A percentile compares a stretch with the other conserved stretches of the same genome.
These are phyloP conservation scores for Cossypha caffra DNA, from an alignment of 2,797 vertebrate species.

Conservation along the genomic window DNA sequence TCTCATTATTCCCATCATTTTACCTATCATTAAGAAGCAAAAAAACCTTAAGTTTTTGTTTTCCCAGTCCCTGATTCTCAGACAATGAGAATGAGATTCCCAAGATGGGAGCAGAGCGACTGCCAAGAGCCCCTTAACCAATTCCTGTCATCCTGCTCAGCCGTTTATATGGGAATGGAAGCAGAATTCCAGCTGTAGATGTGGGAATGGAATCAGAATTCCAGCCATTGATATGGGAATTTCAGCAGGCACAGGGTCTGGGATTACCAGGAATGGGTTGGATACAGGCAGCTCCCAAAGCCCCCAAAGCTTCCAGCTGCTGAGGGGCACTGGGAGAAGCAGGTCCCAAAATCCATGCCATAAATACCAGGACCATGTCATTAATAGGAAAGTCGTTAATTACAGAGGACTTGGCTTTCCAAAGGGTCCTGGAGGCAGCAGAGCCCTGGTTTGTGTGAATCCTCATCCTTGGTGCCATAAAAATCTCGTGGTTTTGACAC, in stretches of 20 bases:
- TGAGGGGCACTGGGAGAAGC: background rate
- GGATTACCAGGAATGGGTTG: background rate
- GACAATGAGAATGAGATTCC: background rate
- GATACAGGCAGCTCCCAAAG: background rate
- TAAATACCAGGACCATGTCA: accelerated
- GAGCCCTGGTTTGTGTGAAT: background rate
- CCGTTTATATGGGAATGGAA: no score
- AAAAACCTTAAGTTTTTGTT: background rate
- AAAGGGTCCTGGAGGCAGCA: background rate
- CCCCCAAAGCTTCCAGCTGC: background rate
- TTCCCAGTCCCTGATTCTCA: background rate
- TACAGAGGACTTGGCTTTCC: background rate
- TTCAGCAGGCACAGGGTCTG: background rate
- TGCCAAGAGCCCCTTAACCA: background rate
- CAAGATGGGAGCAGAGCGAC: accelerated
- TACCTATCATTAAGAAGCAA: background rate
- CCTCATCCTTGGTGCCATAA: background rate
- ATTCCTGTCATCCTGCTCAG: background rate
- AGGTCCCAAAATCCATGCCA: background rate
- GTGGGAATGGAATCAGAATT: background rate
- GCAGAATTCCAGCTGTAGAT: accelerated
- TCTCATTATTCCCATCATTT: background rate
- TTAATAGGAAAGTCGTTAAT: background rate
- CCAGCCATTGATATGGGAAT: background rate
- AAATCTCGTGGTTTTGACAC: background rate